Evolutionary conservation across 2,888 invertebrate species (phyloP), one percentile per base, ranked within the genome.

Genomic region (Drosophila meridiana): DNA sequence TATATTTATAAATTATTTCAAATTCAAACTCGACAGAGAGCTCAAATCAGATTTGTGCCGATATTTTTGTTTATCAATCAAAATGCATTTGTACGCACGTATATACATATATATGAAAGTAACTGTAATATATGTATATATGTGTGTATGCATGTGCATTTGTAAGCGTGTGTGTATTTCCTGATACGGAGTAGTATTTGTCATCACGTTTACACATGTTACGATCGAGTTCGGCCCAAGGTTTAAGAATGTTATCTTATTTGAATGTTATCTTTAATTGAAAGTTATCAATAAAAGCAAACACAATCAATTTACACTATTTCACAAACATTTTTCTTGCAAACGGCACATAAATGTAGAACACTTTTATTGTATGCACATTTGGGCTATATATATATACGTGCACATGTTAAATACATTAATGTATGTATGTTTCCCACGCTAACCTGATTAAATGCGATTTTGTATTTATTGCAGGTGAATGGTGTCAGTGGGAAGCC

Each of bases 11-110:
- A 5, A 34, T 2, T 20, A 14, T 50, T 34, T 20, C 0, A 11
- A 28, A 52, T 34, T 5, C 11, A 8, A 34, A 0, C 20, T 34
- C 20, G 14, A 34, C 11, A n/a, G 20, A 0, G 7, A 20, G 5
- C n/a, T 1, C 2, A 14, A 20, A 52, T 20, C 5, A 3, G 20
- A 34, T 20, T 34, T 8, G 5, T 32, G 30, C 0, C n/a, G n/a
- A n/a, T 48, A 30, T 48, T 50, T 50, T 32, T 48, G 14, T 48
- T 30, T 34, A 52, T 52, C 50, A 52, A 52, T 34, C 20, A 20
- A 34, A 9, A 20, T 50, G 50, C 50, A 50, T n/a, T 5, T 50
- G 9, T 1, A 20, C 20, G 48, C 30, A n/a, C 26, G 13, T 6
- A 26, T 11, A 60, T 30, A 67, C 36, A 48, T 57, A 8, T 34